A percentile compares a stretch with the other conserved stretches of the same genome.
phyloP scores from a whole-genome alignment of 2,797 vertebrate genomes.

The Oreortyx pictus region DNA sequence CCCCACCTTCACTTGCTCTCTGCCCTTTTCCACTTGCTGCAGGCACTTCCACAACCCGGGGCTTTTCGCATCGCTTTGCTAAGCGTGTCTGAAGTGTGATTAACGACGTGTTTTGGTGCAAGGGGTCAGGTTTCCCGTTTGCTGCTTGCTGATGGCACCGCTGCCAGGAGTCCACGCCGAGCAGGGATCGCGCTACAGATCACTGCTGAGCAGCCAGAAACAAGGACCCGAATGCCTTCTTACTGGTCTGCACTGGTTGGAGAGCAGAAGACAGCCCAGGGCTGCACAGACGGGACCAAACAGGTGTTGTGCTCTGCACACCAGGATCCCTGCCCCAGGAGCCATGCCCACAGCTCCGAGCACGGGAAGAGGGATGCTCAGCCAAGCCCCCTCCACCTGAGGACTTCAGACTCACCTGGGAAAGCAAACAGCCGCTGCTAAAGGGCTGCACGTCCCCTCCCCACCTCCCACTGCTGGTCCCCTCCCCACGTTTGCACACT shows the following conservation, averaged over 20 bases:
- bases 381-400: neutral
- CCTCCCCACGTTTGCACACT: neutral
- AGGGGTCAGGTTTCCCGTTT: neutral
- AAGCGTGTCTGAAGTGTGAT: neutral
- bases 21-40: neutral
- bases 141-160: neutral
- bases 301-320: neutral
- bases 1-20: neutral
- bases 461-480: neutral
- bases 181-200: neutral
- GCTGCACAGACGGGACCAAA: fast-evolving
- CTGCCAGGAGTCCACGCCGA: neutral
- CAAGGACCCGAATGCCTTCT: fast-evolving
- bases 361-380: neutral
- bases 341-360: neutral
- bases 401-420: neutral
- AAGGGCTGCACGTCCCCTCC: neutral
- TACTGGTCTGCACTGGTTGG: neutral
- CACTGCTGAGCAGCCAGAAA: neutral
- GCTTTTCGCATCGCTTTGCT: neutral
- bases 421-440: neutral
- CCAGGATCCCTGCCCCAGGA: neutral
- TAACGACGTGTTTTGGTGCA: conserved; percentile 54
- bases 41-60: neutral
- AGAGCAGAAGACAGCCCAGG: neutral